These are phyloP conservation scores for Sarcophaga caerulescens DNA, from an alignment of 2,888 invertebrate species.

Conservation along the genomic window DNA sequence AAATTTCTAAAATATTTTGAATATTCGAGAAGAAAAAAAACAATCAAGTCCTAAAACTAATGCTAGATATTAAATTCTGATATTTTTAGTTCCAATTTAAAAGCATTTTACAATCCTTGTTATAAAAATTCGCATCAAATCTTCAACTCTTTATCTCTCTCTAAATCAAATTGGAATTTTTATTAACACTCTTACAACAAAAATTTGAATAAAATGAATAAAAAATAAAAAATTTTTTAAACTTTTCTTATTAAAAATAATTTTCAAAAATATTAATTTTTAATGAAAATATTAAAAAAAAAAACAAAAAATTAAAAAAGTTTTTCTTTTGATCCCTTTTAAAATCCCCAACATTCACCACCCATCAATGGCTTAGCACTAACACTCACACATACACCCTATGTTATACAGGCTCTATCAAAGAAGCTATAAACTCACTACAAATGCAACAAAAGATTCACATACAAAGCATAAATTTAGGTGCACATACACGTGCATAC, in stretches of 20 bases:
- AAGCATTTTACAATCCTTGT: too few species aligned
- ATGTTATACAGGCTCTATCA: not conserved
- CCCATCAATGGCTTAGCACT: slow-evolving; percentile 64
- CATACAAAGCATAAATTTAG: not conserved
- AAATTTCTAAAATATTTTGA: too few species aligned
- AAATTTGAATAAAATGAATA: too few species aligned
- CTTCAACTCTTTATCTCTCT: too few species aligned
- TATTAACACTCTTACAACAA: too few species aligned
- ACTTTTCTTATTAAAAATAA: slow-evolving; percentile 65
- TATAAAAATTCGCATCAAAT: too few species aligned
- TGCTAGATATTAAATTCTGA: too few species aligned
- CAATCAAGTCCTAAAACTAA: too few species aligned
- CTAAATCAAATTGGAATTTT: too few species aligned
- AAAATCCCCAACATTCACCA: slow-evolving; percentile 63
- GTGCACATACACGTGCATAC: too few species aligned
- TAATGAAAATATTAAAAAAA: slow-evolving; percentile 45
- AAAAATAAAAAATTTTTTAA: not conserved
- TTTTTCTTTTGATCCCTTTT: slow-evolving; percentile 56
- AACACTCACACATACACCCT: not conserved
- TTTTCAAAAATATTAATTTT: slow-evolving; percentile 42
- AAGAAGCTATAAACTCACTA: slow-evolving; percentile 35
- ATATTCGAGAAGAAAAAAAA: too few species aligned
- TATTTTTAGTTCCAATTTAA: too few species aligned
- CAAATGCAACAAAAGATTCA: not conserved
- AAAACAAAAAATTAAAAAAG: slow-evolving; percentile 8